Evolutionary conservation across 2,113 vertebrate species (phyloP), one percentile per base, ranked within the genome.

Genomic region (Chascanopsetta lugubris): DNA sequence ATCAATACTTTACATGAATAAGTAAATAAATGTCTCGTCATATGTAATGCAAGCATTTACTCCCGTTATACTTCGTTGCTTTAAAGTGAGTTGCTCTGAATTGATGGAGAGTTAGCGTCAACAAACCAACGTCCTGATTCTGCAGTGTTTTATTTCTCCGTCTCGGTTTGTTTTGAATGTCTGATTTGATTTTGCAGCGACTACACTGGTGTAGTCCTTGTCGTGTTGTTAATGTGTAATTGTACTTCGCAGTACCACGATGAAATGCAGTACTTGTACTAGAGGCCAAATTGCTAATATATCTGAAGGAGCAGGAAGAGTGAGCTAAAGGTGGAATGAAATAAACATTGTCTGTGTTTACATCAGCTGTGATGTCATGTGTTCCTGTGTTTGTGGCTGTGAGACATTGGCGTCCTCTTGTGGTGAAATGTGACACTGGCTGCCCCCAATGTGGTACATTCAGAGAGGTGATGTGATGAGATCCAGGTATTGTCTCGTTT

Each of bases 141-240:
- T 7, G 2, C 49, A 74, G 49, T 69, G 45, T 75, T 83, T 42
- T 34, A 62, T 72, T 81, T 27, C 26, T 72, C 40, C 72, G 40
- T 42, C 49, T 42, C 29, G 26, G 46, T 62, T 59, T 22, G 12
- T 79, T 49, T 75, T 67, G 36, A 68, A 71, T 43, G 26, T 53
- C 42, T 1, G 60, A 6, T 79, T 36, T 36, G 4, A 5, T 70
- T 57, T 60, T 69, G 42, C 72, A 51, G 68, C 6, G 92, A 89
- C 92, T 92, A 86, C 82, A 86, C 92, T 89, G 92, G 92, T 85
- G 54, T 91, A 86, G 90, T 92, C 88, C 45, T 68, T 4, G 62
- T 68, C 36, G 63, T 67, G 2, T 55, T 45, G 74, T 20, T n/a
- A n/a, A n/a, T 70, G 29, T 72, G 68, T 11, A 34, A 68, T 54